Base-by-base conservation (phyloP, 2,888 invertebrate species). In the Spodoptera littoralis region DNA sequence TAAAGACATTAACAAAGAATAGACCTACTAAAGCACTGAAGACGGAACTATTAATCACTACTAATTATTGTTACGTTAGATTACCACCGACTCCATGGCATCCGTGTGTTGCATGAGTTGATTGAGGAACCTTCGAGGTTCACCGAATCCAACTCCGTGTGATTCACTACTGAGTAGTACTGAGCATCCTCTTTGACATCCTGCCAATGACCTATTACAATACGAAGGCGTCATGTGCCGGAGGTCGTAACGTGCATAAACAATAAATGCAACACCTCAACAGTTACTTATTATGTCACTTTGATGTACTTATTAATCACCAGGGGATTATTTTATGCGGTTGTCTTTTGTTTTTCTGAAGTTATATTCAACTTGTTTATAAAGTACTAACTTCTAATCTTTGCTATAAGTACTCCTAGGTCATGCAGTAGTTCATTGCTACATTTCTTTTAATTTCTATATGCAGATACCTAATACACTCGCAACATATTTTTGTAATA, bases 171-270 rank as follows among this genome's bases (percentile, higher is more conserved):
- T 53, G 48, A 74, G 84, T 3, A 27, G 27, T 27, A 27, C 27
- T 27, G 27, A 27, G 18, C 84, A 85, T 88, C 84, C 83, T 67
- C 73, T 69, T 82, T 82, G 82, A 87, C 82, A 89, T 92, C 90
- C 92, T 91, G 92, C 88, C 92, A 92, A 91, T 90, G 91, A 92
- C 92, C 92, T 89, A 88, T 88, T 89, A 91, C 85, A 87, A 87
- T 87, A 79, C 73, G 69, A 74, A 59, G 66, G 11, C 44, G 44
- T 42, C 69, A 71, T 70, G 75, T 76, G 70, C 63, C 70, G 74
- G 79, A 77, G 76, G 78, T 75, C 67, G 68, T 54, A 60, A 68
- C 65, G 63, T 72, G 76, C 77, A 73, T 79, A 77, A 77, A 79
- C 73, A 79, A 76, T 80, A 76, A 75, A 79, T 81, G 81, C 78